phyloP scores from a whole-genome alignment of 2,797 vertebrate species.

The Chaetophractus vellerosus region DNA sequence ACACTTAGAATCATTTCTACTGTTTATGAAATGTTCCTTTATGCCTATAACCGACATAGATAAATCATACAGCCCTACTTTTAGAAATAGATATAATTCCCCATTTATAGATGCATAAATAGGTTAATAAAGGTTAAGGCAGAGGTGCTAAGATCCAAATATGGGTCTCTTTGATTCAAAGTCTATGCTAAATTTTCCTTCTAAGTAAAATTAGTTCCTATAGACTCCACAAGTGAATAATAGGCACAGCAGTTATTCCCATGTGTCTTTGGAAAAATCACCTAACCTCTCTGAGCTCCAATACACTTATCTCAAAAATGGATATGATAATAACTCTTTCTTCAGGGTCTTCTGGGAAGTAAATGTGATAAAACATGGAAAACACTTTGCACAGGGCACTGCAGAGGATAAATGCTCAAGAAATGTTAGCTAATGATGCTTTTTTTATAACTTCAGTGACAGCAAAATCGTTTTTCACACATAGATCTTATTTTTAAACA shows the following conservation, averaged over 20 bases:
- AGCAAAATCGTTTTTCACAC: slow-evolving; percentile 57
- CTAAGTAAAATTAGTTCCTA: slow-evolving; percentile 61
- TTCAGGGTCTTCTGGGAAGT: background rate
- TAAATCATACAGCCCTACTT: background rate
- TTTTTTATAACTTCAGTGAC: slow-evolving; percentile 47
- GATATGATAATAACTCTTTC: slow-evolving; percentile 10
- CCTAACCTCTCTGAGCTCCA: background rate
- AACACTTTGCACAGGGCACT: background rate
- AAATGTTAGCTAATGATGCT: slow-evolving; percentile 64
- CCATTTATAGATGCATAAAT: background rate
- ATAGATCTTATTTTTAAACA: slow-evolving; percentile 73
- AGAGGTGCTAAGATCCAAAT: background rate
- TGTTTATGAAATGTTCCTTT: background rate
- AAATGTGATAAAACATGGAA: background rate
- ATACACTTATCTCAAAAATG: slow-evolving; percentile 48
- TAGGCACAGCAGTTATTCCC: background rate
- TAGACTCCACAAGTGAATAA: slow-evolving; percentile 40
- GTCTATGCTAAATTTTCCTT: background rate
- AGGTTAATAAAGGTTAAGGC: background rate
- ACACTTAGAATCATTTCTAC: background rate
- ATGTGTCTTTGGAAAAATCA: background rate
- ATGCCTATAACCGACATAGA: background rate
- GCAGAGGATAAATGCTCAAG: slow-evolving; percentile 24
- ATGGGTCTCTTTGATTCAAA: background rate
- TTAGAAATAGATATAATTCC: background rate